Conservation (phyloP, 2,888 invertebrate genomes). For the Eupithecia insigniata region DNA sequence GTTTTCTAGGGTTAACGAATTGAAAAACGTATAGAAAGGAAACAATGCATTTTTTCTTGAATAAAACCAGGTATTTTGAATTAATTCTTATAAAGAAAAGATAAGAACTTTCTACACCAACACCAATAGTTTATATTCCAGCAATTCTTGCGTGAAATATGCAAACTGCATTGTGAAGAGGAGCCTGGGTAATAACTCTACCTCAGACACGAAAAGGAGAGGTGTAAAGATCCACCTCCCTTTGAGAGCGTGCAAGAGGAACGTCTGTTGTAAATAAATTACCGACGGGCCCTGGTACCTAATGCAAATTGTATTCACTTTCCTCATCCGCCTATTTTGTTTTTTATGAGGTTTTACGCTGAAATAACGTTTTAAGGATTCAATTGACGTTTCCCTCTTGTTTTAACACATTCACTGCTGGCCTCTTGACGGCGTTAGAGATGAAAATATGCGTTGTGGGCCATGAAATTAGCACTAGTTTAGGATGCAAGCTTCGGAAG, state of each 20-base stretch:
- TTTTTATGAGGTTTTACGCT: constrained; percentile 11
- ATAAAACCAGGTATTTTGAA: background rate
- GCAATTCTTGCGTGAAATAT: constrained; percentile 25
- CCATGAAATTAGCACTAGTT: no score
- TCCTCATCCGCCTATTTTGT: constrained; percentile 19
- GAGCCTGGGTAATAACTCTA: constrained; percentile 29
- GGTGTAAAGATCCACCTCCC: constrained; percentile 32
- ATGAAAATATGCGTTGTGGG: no score
- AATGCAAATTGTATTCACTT: constrained; percentile 30
- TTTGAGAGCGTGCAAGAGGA: constrained; percentile 31
- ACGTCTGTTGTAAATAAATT: constrained; percentile 32
- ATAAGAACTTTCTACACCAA: background rate
- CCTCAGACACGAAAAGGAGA: constrained; percentile 31
- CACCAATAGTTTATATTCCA: background rate
- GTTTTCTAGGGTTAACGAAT: no score
- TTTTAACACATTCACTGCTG: no score
- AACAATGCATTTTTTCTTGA: no score
- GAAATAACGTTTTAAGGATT: constrained; percentile 7
- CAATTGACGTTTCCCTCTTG: constrained; percentile 2
- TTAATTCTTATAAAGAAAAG: background rate
- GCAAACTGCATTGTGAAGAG: constrained; percentile 28
- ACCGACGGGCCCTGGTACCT: constrained; percentile 25
- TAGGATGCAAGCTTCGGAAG: background rate
- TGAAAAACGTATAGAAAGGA: no score
- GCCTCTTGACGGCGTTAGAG: no score